Evolutionary conservation across 2,113 vertebrate species (phyloP), one percentile per base, ranked within the genome.

Genomic region (Caranx melampygus): DNA sequence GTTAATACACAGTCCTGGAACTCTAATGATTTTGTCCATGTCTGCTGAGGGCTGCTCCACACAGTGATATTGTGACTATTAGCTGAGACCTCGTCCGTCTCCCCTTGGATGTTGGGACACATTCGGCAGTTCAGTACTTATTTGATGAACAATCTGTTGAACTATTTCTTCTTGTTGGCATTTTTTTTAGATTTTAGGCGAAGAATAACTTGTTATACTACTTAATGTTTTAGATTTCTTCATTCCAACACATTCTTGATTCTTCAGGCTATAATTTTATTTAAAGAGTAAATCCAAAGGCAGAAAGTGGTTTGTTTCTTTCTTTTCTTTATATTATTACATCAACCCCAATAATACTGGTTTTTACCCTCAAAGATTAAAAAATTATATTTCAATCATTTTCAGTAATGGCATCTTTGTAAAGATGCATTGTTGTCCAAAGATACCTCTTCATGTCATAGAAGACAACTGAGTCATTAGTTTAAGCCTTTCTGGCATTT

Each of bases 171-270:
- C 35, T 18, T n/a, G 18, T 52, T 34, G 14, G 35, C 45, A 61
- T 49, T 9, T 45, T 66, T 35, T 40, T 51, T 33, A 64, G 44
- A 60, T 35, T 44, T 21, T 75, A 26, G 26, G 1, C 44, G 2
- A 67, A 78, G 52, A 26, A 47, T 42, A 69, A 72, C 34, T 59
- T 76, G 7, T 52, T 79, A 31, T 26, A 68, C 42, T 47, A 6
- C 44, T 67, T 72, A 33, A 67, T 72, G 71, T 16, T 51, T n/a
- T 51, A 40, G 68, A 60, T 4, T 3, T 26, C 47, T 71, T 55
- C 51, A 86, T 81, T 72, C 52, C 51, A 83, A 75, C 77, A 63
- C 58, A 57, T 70, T 26, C 73, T 3, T 37, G 8, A 21, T 69
- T 12, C 21, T 60, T 61, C 2, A 40, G 31, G 40, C 3, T 33